Base-by-base conservation (phyloP, 1,140 invertebrate genomes). In the Rhysida immarginata region DNA sequence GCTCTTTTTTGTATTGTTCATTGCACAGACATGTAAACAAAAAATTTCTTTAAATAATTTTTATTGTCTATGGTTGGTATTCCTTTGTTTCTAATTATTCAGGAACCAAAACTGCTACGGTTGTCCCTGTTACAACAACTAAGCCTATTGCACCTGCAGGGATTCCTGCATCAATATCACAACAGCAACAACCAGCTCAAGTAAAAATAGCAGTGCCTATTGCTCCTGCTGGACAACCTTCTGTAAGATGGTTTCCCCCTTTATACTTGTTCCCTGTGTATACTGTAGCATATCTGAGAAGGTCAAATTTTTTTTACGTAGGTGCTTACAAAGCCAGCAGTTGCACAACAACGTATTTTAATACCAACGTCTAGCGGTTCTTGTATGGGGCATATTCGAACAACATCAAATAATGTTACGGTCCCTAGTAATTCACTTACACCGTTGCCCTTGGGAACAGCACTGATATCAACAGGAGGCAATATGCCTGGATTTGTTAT, bases 401-500 rank as follows among this genome's bases (percentile, higher is more conserved):
- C 64, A 14, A 46, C 24, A 11, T 35, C 27, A 2, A 26, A 21
- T 3, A 50, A 43, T 43, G 5, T 56, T 5, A 26, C 45, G 25
- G 45, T 56, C 16, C 44, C 55, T 25, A 70, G 72, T 1, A 72
- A 72, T 27, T 70, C 72, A 26, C 59, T 78, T 14, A 71, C 68
- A 59, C 73, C 74, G 56, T 62, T 78, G 27, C 70, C 75, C 1
- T 69, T 73, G 18, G 73, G 72, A 29, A 74, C 78, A 18, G 74
- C 78, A 0, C 72, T 79, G 25, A 60, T 79, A 41, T 75, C 77
- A 1, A 67, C 75, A 1, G 70, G 70, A 60, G 67, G 69, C 5
- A 74, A 69, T 59, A 61, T 67, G 11, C 68, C 66, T 44, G 71
- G 76, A 55, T 74, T 77, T 68, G 77, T 79, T 21, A 72, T 80